These are phyloP conservation scores for Macrosiphum euphorbiae DNA, from an alignment of 2,888 invertebrate species.

Conservation along the genomic window DNA sequence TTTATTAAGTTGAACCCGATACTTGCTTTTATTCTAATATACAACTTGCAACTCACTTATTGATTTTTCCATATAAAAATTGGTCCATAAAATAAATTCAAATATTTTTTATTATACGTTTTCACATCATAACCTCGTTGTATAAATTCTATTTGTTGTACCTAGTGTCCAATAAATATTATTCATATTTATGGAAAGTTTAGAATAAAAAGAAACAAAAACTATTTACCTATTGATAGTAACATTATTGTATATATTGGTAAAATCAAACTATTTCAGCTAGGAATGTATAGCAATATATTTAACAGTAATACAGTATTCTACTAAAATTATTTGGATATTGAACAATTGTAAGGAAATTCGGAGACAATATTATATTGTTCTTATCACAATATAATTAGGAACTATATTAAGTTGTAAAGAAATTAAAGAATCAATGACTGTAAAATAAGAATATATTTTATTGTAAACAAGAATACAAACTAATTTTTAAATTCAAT, in stretches of 20 bases:
- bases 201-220: background rate
- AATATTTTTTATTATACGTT: background rate
- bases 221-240: background rate
- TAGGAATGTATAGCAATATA: background rate
- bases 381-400: background rate
- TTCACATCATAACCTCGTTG: background rate
- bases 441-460: too few species aligned
- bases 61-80: background rate
- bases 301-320: background rate
- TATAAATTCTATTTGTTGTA: background rate
- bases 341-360: background rate
- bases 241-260: background rate
- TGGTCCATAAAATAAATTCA: background rate
- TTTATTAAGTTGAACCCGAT: background rate
- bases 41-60: background rate
- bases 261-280: background rate
- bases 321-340: background rate
- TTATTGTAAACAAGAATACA: background rate
- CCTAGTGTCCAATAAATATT: background rate
- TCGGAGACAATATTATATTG: background rate
- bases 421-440: background rate
- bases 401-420: background rate
- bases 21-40: background rate
- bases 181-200: background rate
- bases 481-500: background rate